Percentiles rank a stretch among this genome's conserved stretches.
Evolutionary conservation across 2,888 invertebrate genomes (phyloP).

Genomic region (Cantharis rustica): DNA sequence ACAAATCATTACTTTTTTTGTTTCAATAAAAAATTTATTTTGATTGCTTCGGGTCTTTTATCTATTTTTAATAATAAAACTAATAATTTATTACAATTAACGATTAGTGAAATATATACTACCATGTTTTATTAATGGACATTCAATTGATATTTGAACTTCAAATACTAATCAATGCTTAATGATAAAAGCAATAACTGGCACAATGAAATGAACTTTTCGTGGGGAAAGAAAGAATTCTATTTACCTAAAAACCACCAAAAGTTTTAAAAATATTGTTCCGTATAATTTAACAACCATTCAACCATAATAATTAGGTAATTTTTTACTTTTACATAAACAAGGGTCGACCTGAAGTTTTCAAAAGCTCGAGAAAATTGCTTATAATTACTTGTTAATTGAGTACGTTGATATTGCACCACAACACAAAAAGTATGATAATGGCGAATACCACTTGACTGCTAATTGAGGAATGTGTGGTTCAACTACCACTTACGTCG

Average conservation of each 20-base stretch:
- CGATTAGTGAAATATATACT: neutral
- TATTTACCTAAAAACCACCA: neutral
- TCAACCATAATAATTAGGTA: neutral
- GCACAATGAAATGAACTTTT: neutral
- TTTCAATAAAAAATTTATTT: neutral
- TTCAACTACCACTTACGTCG: neutral
- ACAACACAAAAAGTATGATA: neutral
- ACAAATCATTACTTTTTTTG: neutral
- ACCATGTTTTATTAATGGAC: neutral
- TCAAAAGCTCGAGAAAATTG: neutral
- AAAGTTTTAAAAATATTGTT: neutral
- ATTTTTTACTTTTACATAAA: neutral
- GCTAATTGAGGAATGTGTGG: neutral
- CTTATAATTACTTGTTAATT: neutral
- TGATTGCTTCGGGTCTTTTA: neutral
- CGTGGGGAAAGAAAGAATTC: neutral
- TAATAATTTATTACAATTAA: neutral
- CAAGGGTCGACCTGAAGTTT: neutral
- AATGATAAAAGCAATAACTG: neutral
- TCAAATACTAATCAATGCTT: neutral
- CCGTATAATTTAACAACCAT: neutral
- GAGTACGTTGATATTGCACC: neutral
- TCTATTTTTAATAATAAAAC: too few relatives aligned
- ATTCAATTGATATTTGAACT: neutral
- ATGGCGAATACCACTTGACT: neutral